Evolutionary conservation across 2,888 invertebrate species (phyloP).

Genomic region (Pyrgus malvae): DNA sequence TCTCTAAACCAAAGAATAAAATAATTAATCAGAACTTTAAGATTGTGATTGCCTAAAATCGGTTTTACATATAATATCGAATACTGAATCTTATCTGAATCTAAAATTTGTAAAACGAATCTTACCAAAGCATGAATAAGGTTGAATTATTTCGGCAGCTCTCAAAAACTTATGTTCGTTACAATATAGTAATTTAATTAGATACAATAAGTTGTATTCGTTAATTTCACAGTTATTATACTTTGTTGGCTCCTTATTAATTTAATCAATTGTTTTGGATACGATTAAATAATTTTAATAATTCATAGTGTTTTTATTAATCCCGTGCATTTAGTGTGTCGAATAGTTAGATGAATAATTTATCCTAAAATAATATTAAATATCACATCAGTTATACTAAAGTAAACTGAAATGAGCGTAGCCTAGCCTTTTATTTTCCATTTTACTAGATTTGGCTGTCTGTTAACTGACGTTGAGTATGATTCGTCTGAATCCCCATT

Average conservation of each 20-base stretch:
- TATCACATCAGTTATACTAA: no score
- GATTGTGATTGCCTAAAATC: no score
- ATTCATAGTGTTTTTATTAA: slow-evolving; percentile 11
- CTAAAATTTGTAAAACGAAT: no score
- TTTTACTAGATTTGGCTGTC: slow-evolving; percentile 3
- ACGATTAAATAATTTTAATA: slow-evolving; percentile 19
- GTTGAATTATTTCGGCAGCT: no score
- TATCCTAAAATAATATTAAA: not conserved
- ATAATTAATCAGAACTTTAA: no score
- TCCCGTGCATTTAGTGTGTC: not conserved
- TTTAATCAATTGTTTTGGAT: slow-evolving; percentile 9
- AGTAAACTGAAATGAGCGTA: no score
- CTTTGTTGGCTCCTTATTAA: not conserved
- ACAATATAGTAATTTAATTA: no score
- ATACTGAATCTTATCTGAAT: no score
- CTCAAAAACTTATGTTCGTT: no score
- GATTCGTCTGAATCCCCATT: slow-evolving; percentile 29
- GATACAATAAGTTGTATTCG: not conserved
- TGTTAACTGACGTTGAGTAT: slow-evolving; percentile 10
- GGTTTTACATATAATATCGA: no score
- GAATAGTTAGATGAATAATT: not conserved
- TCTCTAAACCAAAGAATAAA: no score
- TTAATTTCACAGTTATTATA: not conserved
- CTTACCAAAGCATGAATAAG: no score
- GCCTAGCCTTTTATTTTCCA: not conserved